phyloP scores from a whole-genome alignment of 23 tunicate genomes.

The Corella eumyota region DNA sequence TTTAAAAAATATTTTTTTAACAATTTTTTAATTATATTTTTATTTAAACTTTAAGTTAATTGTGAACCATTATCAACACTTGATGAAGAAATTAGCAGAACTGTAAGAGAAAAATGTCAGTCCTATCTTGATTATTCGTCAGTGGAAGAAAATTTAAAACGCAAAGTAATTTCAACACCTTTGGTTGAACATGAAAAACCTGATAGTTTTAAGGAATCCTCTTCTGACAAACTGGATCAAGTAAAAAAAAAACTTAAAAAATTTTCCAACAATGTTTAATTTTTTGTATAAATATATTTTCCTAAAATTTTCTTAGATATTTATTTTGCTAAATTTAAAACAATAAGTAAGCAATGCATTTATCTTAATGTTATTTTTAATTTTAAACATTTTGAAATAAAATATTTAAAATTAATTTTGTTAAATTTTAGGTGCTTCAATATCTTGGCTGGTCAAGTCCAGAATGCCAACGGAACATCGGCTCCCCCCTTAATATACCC shows the following conservation, averaged over 20 bases:
- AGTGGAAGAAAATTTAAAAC: constrained; percentile 10
- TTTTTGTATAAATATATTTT: too few relatives aligned
- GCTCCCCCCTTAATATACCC: constrained; percentile 63
- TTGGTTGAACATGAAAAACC: constrained; percentile 16
- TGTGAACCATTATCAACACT: constrained; percentile 38
- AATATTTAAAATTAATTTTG: too few relatives aligned
- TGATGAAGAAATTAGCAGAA: constrained; percentile 24
- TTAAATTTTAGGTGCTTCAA: constrained; percentile 47
- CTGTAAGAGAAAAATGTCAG: constrained; percentile 24
- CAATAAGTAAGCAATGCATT: too few relatives aligned
- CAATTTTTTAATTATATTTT: too few relatives aligned
- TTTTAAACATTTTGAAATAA: too few relatives aligned
- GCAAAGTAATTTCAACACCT: constrained; percentile 17
- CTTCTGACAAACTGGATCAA: constrained; percentile 45
- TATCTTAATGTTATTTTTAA: too few relatives aligned
- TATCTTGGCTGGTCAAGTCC: constrained; percentile 65
- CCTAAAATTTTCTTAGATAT: too few relatives aligned
- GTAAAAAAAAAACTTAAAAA: neutral
- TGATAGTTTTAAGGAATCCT: constrained; percentile 5
- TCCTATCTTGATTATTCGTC: constrained; percentile 30
- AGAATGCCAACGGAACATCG: constrained; percentile 61
- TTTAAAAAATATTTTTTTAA: too few relatives aligned
- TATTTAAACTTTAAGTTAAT: too few relatives aligned
- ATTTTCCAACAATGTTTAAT: too few relatives aligned
- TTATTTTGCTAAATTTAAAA: too few relatives aligned